Evolutionary conservation across 2,113 vertebrate genomes (phyloP), one percentile per base, ranked within the genome.

Genomic region (Seriola dumerili): DNA sequence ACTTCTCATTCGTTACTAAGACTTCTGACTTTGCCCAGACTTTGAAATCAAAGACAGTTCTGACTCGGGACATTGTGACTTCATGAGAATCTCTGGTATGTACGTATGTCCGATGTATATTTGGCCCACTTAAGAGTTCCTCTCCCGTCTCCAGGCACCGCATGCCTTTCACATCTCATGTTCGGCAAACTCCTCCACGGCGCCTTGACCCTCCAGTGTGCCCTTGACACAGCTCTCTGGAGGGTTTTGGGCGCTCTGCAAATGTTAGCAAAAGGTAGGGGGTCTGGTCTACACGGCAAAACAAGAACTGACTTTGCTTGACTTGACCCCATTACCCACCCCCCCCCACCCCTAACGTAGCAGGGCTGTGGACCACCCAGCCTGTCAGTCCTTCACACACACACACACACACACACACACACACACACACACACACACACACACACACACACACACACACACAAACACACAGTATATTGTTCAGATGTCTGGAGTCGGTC

Each of bases 341-440:
- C 42, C 57, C 34, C 52, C 21, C 38, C 38, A 5, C 38, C 38
- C 1, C 40, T 10, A 42, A 12, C 57, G 42, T 76, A n/a, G 54
- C 14, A 54, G 14, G 54, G 71, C 75, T 55, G 52, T n/a, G 73
- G 90, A 91, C 91, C 90, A 92, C 89, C 91, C 90, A 93, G 67
- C 36, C 74, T 73, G 76, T 76, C 84, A 76, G 29, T 29, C 29
- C 29, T 29, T 29, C 54, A 64, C 59, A 63, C 80, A 11, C 79
- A 48, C 68, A 29, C 65, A 54, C 48, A 68, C 48, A 50, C 72
- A 50, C 72, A 44, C 66, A 54, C 78, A 67, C 46, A 29, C 77
- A 78, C 70, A 77, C 79, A 65, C 64, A 76, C 54, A 64, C 59
- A 63, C 80, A 11, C 79, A 48, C 68, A 29, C 65, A 54, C 48